Evolutionary conservation across 2,113 vertebrate species (phyloP).

Genomic region (Lipophrys pholis): DNA sequence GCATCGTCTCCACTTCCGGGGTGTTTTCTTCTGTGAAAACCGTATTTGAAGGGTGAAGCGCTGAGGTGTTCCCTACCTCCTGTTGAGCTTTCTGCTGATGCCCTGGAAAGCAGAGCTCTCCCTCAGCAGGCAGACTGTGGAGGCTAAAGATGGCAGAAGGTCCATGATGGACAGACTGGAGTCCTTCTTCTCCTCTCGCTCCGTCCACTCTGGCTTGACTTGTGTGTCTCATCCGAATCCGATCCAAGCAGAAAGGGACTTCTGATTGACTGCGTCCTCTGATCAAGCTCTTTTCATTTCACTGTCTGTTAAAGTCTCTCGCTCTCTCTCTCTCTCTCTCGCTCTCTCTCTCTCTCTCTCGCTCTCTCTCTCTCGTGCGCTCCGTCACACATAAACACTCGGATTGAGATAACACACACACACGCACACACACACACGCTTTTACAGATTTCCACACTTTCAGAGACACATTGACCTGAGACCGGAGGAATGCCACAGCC

Average conservation of each 20-base stretch:
- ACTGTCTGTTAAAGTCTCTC: neutral
- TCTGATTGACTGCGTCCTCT: constrained; percentile 1
- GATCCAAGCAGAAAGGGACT: neutral
- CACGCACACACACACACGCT: neutral
- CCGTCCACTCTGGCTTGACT: too few relatives aligned
- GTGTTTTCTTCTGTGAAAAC: too few relatives aligned
- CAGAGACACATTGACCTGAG: neutral
- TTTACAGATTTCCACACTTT: too few relatives aligned
- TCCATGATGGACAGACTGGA: constrained; percentile 34
- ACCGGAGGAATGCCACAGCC: constrained; percentile 41
- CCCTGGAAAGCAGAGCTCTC: constrained; percentile 50
- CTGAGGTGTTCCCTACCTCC: constrained; percentile 69
- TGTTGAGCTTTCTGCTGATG: constrained; percentile 60
- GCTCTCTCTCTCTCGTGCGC: constrained; percentile 13
- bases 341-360: constrained; percentile 5
- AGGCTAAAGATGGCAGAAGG: constrained; percentile 20
- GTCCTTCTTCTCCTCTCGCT: neutral
- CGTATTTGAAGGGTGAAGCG: too few relatives aligned
- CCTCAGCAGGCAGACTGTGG: constrained; percentile 55
- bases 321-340: neutral
- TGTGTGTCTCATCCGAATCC: neutral
- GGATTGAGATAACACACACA: constrained; percentile 19
- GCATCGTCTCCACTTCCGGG: too few relatives aligned
- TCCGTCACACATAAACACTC: constrained; percentile 27
- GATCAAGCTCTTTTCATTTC: constrained; percentile 13